phyloP scores from a whole-genome alignment of 2,888 invertebrate genomes.

The Aethes cnicana region DNA sequence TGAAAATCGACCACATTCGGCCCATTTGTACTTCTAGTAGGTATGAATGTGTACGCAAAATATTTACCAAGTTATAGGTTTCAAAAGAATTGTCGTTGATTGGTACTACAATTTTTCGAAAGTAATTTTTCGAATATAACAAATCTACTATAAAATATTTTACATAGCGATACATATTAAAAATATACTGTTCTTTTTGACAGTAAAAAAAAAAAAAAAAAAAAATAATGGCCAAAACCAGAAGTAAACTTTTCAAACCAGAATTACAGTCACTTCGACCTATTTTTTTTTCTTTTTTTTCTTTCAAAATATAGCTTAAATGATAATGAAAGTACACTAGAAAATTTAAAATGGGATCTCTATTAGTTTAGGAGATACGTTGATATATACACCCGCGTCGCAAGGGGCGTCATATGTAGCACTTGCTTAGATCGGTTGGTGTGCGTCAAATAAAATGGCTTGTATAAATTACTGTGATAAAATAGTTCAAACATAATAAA shows the following conservation, averaged over 20 bases:
- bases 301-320: no score
- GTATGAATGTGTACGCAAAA: constrained; percentile 18
- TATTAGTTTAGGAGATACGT: no score
- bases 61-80: constrained; percentile 5
- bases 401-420: no score
- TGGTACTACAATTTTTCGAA: constrained; percentile 2
- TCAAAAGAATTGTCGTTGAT: constrained; percentile 12
- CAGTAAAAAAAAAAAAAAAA: constrained; percentile 15
- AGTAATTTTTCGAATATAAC: constrained; percentile 15
- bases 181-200: constrained; percentile 24
- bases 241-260: no score
- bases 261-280: no score
- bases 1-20: no score
- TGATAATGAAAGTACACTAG: no score
- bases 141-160: constrained; percentile 7
- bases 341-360: no score
- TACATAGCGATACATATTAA: constrained; percentile 3
- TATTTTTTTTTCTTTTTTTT: no score
- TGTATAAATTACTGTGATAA: background rate
- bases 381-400: no score
- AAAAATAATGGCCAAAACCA: constrained; percentile 16
- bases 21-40: constrained; percentile 24
- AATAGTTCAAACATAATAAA: background rate
- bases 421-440: background rate
- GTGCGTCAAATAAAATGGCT: background rate